Evolutionary conservation across 1,140 invertebrate genomes (phyloP).

Genomic region (Hycleus phaleratus): DNA sequence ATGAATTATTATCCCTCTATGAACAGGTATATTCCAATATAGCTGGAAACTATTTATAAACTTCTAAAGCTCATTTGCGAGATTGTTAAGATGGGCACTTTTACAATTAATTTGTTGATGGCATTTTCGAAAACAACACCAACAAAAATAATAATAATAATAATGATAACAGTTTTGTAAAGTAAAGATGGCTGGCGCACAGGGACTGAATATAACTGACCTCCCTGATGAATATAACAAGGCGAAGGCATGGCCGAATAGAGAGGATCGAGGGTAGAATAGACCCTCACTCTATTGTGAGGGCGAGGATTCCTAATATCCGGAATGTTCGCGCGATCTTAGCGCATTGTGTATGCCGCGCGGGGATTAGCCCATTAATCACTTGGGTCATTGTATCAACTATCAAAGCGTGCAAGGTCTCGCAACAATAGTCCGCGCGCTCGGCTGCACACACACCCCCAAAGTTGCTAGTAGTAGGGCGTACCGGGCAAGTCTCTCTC

Average conservation of each 20-base stretch:
- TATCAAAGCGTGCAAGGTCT: slow-evolving; percentile 43
- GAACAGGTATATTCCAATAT: no score
- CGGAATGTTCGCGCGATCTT: slow-evolving; percentile 41
- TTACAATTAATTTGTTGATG: no score
- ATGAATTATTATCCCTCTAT: no score
- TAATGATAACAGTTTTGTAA: no score
- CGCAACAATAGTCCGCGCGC: slow-evolving; percentile 42
- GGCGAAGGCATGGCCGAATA: not conserved
- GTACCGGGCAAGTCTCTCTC: no score
- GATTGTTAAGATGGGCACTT: no score
- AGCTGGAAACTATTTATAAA: no score
- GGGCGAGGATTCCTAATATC: slow-evolving; percentile 40
- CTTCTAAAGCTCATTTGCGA: no score
- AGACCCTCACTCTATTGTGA: slow-evolving; percentile 5
- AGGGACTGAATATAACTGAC: slow-evolving; percentile 1
- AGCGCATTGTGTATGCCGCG: slow-evolving; percentile 40
- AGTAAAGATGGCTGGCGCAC: no score
- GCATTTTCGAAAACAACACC: no score
- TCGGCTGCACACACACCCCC: slow-evolving; percentile 34
- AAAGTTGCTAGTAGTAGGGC: not conserved
- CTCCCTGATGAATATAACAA: slow-evolving; percentile 4
- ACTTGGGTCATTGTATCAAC: slow-evolving; percentile 43
- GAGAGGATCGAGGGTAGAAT: slow-evolving; percentile 3
- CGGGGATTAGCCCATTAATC: slow-evolving; percentile 42
- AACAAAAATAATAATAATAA: no score